phyloP scores from a whole-genome alignment of 2,113 vertebrate genomes.

The Platichthys flesus region DNA sequence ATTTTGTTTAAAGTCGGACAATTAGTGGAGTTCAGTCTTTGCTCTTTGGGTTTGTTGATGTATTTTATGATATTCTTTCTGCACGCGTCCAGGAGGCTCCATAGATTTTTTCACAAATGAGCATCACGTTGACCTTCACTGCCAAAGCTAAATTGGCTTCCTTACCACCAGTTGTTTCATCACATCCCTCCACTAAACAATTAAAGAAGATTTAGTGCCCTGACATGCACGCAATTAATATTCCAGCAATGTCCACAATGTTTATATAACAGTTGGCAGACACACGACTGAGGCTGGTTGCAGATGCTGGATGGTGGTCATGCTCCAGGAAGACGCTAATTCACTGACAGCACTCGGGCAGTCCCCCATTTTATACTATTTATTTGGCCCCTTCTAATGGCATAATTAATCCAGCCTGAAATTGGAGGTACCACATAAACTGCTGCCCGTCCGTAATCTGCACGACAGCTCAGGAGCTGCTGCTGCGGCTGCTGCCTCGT shows the following conservation, averaged over 20 bases:
- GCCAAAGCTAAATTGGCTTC: slow-evolving; percentile 44
- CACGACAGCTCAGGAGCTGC: no score
- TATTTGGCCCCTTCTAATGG: slow-evolving; percentile 72
- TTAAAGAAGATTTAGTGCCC: slow-evolving; percentile 57
- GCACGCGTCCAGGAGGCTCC: no score
- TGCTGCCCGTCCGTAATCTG: background rate
- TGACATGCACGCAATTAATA: slow-evolving; percentile 68
- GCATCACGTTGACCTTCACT: slow-evolving; percentile 27
- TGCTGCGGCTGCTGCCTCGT: no score
- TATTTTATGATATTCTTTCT: no score
- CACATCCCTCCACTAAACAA: slow-evolving; percentile 50
- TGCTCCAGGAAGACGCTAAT: slow-evolving; percentile 73
- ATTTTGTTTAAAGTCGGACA: no score
- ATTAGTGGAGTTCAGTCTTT: background rate
- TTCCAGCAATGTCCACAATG: slow-evolving; percentile 53
- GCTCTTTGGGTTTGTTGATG: background rate
- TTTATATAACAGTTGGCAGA: slow-evolving; percentile 68
- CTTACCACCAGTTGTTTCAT: slow-evolving; percentile 39
- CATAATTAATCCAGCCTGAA: slow-evolving; percentile 77
- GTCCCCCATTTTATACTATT: slow-evolving; percentile 73
- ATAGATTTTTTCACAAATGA: background rate
- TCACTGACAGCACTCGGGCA: slow-evolving; percentile 55
- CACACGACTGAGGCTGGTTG: slow-evolving; percentile 66
- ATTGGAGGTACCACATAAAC: slow-evolving; percentile 70
- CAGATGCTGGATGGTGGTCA: slow-evolving; percentile 69